Conservation (phyloP, 2,797 vertebrate species). For the Pseudochaenichthys georgianus region DNA sequence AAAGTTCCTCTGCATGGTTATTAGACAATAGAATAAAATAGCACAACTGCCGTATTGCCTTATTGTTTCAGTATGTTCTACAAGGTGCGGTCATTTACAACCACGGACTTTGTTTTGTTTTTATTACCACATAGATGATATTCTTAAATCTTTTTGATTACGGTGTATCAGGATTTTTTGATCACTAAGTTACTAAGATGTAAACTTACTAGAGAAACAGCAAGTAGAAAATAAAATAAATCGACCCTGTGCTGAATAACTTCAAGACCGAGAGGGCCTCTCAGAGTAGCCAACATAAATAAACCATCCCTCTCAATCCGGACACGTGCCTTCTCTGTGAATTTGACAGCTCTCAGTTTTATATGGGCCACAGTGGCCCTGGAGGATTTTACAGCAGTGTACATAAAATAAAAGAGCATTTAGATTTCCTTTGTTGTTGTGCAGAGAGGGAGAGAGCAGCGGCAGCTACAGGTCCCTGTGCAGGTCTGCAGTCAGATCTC, state of each 20-base stretch:
- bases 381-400: conserved; percentile 74
- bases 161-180: conserved; percentile 3
- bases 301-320: conserved; percentile 63
- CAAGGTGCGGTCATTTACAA: conserved; percentile 10
- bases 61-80: background rate
- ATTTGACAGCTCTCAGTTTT: conserved; percentile 72
- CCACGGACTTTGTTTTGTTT: conserved; percentile 31
- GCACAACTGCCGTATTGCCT: conserved; percentile 7
- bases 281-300: conserved; percentile 64
- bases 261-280: conserved; percentile 41
- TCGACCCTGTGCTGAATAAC: conserved; percentile 39
- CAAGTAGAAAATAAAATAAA: conserved; percentile 17
- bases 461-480: conserved; percentile 66
- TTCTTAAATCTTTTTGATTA: conserved; percentile 4
- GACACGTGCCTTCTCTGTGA: conserved; percentile 50
- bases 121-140: conserved; percentile 12
- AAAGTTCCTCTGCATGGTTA: conserved; percentile 55
- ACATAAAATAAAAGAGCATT: conserved; percentile 80
- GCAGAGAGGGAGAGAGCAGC: conserved; percentile 59
- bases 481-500: conserved; percentile 42
- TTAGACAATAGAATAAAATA: conserved; percentile 33
- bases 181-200: background rate
- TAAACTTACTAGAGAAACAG: conserved; percentile 5
- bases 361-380: conserved; percentile 70
- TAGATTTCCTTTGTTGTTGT: conserved; percentile 77